phyloP scores from a whole-genome alignment of 2,113 vertebrate species.

The cat (Felis catus) region F.catus_Fca126_mat1.0 CM031418.1:73021001-73021500 shows the following conservation, averaged over 20 bases:
- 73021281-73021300: constrained; percentile 67
- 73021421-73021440: neutral
- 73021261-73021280: constrained; percentile 78
- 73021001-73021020: neutral
- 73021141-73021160: constrained; percentile 79
- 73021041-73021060: neutral
- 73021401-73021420: constrained; percentile 3
- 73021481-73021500: neutral
- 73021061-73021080: neutral
- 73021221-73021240: constrained; percentile 81
- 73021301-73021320: neutral
- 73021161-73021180: constrained; percentile 80
- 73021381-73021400: neutral
- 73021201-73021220: constrained; percentile 79
- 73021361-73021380: neutral
- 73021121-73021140: constrained; percentile 79
- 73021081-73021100: constrained; percentile 14
- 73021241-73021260: constrained; percentile 81
- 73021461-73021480: neutral
- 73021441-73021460: neutral
- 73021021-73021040: neutral
- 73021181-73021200: constrained; percentile 76
- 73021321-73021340: constrained; percentile 11
- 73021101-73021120: constrained; percentile 76
- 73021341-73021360: constrained; percentile 15